Conservation (phyloP, 2,113 vertebrate species). For the human (Homo sapiens) region GRCh38 chr2:210912001-210912500, state of each 20-base stretch:
- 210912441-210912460: not conserved
- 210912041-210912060: not conserved
- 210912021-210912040: not conserved
- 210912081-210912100: not conserved
- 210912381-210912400: not conserved
- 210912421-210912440: not conserved
- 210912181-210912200: not conserved
- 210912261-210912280: not conserved
- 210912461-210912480: not conserved
- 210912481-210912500: not conserved
- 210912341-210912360: not conserved
- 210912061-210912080: not conserved
- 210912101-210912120: not conserved
- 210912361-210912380: not conserved
- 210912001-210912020: not conserved
- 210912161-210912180: not conserved
- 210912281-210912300: not conserved
- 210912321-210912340: not conserved
- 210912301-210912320: not conserved
- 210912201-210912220: not conserved
- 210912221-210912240: not conserved
- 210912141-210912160: not conserved
- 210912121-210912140: not conserved
- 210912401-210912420: not conserved
- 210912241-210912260: not conserved